phyloP scores from a whole-genome alignment of 2,797 vertebrate genomes.

The Pteropus rufus region DNA sequence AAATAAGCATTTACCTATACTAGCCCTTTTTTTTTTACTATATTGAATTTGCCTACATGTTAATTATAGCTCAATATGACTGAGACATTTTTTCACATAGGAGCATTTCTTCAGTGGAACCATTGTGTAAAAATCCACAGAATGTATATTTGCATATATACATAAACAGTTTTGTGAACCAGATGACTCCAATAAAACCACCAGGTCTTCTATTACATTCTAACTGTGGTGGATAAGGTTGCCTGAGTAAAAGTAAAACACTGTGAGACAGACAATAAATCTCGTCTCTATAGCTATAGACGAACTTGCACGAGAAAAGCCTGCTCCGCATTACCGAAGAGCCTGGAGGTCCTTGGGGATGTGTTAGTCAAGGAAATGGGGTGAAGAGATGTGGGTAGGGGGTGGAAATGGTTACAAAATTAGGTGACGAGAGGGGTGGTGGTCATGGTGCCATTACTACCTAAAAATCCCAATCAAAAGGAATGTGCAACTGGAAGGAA shows the following conservation, averaged over 20 bases:
- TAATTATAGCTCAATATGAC: neutral
- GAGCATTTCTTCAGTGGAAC: neutral
- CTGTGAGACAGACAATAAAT: neutral
- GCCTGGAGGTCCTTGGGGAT: too few species aligned
- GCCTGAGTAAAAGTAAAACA: neutral
- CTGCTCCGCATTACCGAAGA: neutral
- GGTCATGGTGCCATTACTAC: neutral
- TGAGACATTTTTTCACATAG: neutral
- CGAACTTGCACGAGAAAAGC: neutral
- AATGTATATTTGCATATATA: neutral
- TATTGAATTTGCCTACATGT: neutral
- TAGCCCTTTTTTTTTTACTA: neutral
- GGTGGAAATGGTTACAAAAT: neutral
- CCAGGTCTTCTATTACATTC: neutral
- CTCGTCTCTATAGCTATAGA: neutral
- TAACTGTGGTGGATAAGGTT: neutral
- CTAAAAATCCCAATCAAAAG: neutral
- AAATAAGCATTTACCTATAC: constrained; percentile 37
- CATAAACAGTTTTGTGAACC: neutral
- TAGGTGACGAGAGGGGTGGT: neutral
- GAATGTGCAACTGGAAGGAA: neutral
- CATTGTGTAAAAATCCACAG: neutral
- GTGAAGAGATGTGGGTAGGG: neutral
- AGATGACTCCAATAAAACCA: neutral
- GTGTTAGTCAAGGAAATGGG: neutral